These are phyloP conservation scores for Periophthalmus modestus DNA, from an alignment of 2,113 vertebrate species.

Conservation along the genomic window DNA sequence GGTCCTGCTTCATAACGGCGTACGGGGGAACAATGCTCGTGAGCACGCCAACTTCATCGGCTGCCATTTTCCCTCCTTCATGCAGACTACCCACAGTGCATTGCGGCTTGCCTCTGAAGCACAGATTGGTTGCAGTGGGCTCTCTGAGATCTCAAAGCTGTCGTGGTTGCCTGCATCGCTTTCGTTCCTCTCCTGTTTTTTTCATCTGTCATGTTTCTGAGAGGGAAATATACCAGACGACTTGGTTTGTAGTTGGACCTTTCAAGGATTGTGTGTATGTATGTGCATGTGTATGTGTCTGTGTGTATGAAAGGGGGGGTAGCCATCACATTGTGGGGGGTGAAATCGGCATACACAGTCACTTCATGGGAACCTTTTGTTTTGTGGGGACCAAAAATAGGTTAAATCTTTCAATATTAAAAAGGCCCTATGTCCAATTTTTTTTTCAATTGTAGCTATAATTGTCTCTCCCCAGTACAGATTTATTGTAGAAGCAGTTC, in stretches of 20 bases:
- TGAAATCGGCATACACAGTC: background rate
- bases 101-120: slow-evolving; percentile 50
- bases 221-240: slow-evolving; percentile 57
- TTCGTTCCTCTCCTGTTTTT: slow-evolving; percentile 50
- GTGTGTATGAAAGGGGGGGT: background rate
- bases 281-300: background rate
- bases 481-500: too few species aligned
- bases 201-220: slow-evolving; percentile 63
- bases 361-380: background rate
- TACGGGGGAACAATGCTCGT: slow-evolving; percentile 65
- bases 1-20: slow-evolving; percentile 66
- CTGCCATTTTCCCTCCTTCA: slow-evolving; percentile 64
- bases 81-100: slow-evolving; percentile 58
- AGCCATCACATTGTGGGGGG: background rate
- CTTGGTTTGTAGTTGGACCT: slow-evolving; percentile 26
- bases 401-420: too few species aligned
- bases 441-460: too few species aligned
- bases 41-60: slow-evolving; percentile 66
- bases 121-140: slow-evolving; percentile 62
- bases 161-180: slow-evolving; percentile 48
- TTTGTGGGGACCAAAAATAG: background rate
- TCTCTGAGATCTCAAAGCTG: slow-evolving; percentile 57
- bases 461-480: too few species aligned
- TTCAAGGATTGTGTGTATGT: slow-evolving; percentile 15
- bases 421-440: too few species aligned